Base-by-base conservation (phyloP, 2,797 vertebrate genomes). In the Borostomias antarcticus region DNA sequence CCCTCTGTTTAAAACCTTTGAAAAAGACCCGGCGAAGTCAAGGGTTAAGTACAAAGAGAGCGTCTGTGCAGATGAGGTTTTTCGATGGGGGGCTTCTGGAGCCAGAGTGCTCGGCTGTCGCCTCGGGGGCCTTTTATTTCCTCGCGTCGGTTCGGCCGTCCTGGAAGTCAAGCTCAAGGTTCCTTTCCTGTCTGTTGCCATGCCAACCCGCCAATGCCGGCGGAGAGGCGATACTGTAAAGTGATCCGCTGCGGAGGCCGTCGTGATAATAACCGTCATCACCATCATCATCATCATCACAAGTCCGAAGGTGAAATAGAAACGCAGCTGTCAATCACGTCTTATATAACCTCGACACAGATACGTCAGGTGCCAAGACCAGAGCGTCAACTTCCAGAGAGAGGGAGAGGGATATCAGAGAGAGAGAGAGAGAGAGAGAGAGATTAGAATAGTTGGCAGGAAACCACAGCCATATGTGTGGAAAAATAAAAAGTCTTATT, bases 1-100 rank as follows among this genome's bases (percentile, higher is more conserved):
- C 61, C 23, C 65, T 68, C 61, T 65, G 53, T 72, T 75, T 58
- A 25, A 48, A 73, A 69, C 54, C 43, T 43, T 62, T 59, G 75
- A 84, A 71, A 7, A 21, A 60, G 11, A 15, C 11, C 33, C 54
- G 48, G 40, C 15, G 13, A 33, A 19, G 32, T 13, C 40, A 28
- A 64, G 1, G 21, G 13, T 13, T 10, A 29, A 5, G 10, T 21
- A 32, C 47, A 52, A 35, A 32, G 35, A 21, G 13, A 32, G 10
- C 21, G 2, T n/a, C 13, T 4, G 35, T 10, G 10, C 35, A 2
- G 13, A 40, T 7, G 37, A 40, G 11, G 15, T 13, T 10, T 10
- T 40, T 40, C 13, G 15, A n/a, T n/a, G n/a, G n/a, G n/a, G n/a
- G n/a, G n/a, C n/a, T n/a, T n/a, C n/a, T n/a, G n/a, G n/a, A n/a